phyloP scores from a whole-genome alignment of 2,888 invertebrate species.

The Liopterus haemorrhoidalis region DNA sequence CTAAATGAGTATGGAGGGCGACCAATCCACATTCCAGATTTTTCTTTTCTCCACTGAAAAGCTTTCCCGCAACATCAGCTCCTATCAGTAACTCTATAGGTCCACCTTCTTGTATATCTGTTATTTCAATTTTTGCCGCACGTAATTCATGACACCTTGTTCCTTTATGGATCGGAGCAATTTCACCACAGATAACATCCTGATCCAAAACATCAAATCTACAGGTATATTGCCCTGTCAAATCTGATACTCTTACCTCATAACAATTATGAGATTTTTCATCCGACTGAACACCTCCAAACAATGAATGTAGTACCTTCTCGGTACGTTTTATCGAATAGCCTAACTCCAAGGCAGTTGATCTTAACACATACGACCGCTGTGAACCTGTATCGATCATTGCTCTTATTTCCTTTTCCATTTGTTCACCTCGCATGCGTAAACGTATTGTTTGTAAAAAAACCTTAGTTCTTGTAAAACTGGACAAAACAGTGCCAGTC shows the following conservation, averaged over 20 bases:
- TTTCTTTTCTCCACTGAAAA: conserved; percentile 21
- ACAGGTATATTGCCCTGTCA: not conserved
- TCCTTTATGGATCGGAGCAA: not conserved
- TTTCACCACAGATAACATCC: conserved; percentile 2
- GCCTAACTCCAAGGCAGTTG: not conserved
- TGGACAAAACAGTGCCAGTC: too few relatives aligned
- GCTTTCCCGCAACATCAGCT: conserved; percentile 19
- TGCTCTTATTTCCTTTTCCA: conserved; percentile 1
- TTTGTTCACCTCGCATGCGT: not conserved
- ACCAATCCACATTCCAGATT: conserved; percentile 20
- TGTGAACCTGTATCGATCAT: conserved; percentile 5
- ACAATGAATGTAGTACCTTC: conserved; percentile 2
- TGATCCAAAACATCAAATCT: conserved; percentile 14
- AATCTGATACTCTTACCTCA: not conserved
- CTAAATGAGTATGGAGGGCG: conserved; percentile 26
- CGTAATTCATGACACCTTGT: conserved; percentile 7
- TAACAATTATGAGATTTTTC: conserved; percentile 15
- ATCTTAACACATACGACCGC: conserved; percentile 5
- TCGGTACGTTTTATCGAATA: not conserved
- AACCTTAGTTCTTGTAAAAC: conserved; percentile 16
- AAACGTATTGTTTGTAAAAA: conserved; percentile 15
- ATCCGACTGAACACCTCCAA: conserved; percentile 17
- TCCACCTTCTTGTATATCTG: conserved; percentile 3
- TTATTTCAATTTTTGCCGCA: not conserved
- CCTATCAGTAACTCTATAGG: conserved; percentile 24